Base-by-base conservation (phyloP, 2,113 vertebrate genomes). In the Lasiurus cinereus region DNA sequence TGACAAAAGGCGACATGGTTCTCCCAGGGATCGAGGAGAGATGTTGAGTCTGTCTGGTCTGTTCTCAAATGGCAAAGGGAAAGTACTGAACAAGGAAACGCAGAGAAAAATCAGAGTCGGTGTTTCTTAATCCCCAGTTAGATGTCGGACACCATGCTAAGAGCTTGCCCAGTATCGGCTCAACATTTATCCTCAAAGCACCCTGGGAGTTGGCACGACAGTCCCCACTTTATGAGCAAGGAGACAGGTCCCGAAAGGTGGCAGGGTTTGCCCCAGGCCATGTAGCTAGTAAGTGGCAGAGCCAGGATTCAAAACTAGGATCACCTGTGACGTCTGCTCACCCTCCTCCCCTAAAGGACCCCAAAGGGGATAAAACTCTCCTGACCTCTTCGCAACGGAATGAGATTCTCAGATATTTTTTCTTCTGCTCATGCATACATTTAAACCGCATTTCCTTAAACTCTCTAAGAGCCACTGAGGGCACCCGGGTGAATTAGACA, bases 211-310 rank as follows among this genome's bases (percentile, higher is more conserved):
- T 62, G 8, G 14, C 22, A 22, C 15, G 39, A 0, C 15, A 19
- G 9, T 72, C 64, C 21, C 64, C 80, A 46, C 29, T 88, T 62
- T 13, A 48, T 29, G 31, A 78, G 39, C 39, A 50, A 83, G 29
- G 29, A 64, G 43, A 33, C 27, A 36, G 10, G 8, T 67, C 12
- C 31, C 76, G 67, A 67, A 76, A 82, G 8, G 4, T 13, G 50
- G 29, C 7, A 7, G 31, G 72, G 33, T 21, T 43, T 94, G 67
- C 36, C 72, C 84, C 11, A 24, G 24, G 18, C 24, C 62, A 48
- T 2, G 12, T 0, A 50, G 12, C 7, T 12, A 29, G 0, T 2
- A 39, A n/a, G 6, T 3, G 56, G 31, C 69, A 72, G 66, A 89
- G 24, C 19, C 67, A 33, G 24, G 50, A 16, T 52, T 56, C 64